Evolutionary conservation across 1,140 invertebrate genomes (phyloP).

Genomic region (Formica selysi): DNA sequence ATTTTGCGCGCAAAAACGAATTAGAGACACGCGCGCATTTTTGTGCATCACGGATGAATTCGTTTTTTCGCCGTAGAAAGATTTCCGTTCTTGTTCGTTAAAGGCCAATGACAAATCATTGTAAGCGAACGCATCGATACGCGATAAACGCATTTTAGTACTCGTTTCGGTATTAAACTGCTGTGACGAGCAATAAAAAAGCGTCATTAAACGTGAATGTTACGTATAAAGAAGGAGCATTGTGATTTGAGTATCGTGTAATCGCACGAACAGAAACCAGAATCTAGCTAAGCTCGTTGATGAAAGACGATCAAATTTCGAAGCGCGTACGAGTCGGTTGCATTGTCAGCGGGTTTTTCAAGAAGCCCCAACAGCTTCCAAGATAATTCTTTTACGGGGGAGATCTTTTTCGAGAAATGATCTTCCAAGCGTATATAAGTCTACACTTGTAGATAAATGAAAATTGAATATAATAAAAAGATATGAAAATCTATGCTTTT

Average conservation of each 20-base stretch:
- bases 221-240: constrained; percentile 53
- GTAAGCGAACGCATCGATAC: constrained; percentile 37
- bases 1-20: neutral
- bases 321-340: neutral
- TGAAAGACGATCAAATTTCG: constrained; percentile 66
- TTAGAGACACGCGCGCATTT: neutral
- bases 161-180: constrained; percentile 38
- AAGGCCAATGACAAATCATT: neutral
- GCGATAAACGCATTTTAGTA: constrained; percentile 65
- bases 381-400: neutral
- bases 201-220: constrained; percentile 48
- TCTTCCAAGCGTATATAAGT: neutral
- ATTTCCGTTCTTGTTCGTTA: neutral
- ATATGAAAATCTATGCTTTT: too few relatives aligned
- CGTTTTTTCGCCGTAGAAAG: neutral
- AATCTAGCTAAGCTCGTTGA: constrained; percentile 64
- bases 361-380: neutral
- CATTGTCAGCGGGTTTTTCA: constrained; percentile 21
- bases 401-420: neutral
- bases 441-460: neutral
- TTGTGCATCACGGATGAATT: constrained; percentile 9
- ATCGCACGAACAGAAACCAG: constrained; percentile 38
- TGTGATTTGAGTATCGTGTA: constrained; percentile 36
- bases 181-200: constrained; percentile 60
- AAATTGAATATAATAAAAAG: neutral